phyloP scores from a whole-genome alignment of 2,888 invertebrate genomes.

The Parnassius apollo region DNA sequence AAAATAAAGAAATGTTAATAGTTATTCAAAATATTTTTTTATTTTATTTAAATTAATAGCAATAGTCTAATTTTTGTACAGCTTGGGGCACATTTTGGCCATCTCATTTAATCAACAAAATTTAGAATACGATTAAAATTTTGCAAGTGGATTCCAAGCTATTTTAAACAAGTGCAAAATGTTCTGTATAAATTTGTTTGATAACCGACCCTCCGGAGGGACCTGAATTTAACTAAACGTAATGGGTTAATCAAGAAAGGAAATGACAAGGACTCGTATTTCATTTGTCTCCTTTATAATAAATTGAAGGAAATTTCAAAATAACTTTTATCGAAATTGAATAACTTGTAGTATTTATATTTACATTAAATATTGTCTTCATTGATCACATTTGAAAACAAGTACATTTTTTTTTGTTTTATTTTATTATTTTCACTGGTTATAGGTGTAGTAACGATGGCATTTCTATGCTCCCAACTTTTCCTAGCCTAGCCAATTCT shows the following conservation, averaged over 20 bases:
- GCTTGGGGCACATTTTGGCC: too few species aligned
- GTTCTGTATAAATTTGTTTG: constrained; percentile 23
- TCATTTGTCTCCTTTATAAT: constrained; percentile 26
- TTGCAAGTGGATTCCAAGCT: constrained; percentile 5
- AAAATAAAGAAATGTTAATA: too few species aligned
- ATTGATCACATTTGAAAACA: neutral
- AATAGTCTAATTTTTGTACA: too few species aligned
- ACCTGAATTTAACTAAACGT: constrained; percentile 24
- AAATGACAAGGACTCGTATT: constrained; percentile 27
- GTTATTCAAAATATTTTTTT: too few species aligned
- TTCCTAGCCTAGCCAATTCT: too few species aligned
- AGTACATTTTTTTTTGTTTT: too few species aligned
- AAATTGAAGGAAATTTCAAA: constrained; percentile 25
- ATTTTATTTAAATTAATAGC: too few species aligned
- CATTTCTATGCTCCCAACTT: too few species aligned
- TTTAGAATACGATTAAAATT: constrained; percentile 13
- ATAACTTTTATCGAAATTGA: constrained; percentile 19
- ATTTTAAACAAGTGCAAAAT: constrained; percentile 18
- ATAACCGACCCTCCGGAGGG: constrained; percentile 24
- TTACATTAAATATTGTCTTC: constrained; percentile 6
- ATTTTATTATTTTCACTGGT: too few species aligned
- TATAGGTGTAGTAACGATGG: too few species aligned
- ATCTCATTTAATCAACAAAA: neutral
- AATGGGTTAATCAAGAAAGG: constrained; percentile 29
- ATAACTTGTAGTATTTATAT: constrained; percentile 20